These are phyloP conservation scores for Drosophila birchii DNA, from an alignment of 2,888 invertebrate species.

Conservation along the genomic window DNA sequence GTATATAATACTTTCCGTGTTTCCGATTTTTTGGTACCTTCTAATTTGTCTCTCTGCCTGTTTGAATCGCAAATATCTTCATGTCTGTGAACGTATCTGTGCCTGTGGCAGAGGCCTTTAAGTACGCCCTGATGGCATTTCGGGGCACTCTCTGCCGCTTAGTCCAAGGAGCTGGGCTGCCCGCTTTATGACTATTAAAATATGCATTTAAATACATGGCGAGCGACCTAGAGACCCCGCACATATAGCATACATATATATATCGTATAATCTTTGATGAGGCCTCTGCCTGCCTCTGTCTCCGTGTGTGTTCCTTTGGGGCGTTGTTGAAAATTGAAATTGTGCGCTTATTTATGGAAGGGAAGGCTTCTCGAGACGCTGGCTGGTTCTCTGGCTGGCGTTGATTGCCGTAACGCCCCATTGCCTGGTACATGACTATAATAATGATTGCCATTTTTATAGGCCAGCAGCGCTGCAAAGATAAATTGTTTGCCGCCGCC, in stretches of 20 bases:
- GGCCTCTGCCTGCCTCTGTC: constrained; percentile 29
- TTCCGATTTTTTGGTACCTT: accelerated
- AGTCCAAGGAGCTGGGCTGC: constrained; percentile 55
- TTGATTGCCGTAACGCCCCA: constrained; percentile 79
- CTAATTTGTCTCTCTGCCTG: not conserved
- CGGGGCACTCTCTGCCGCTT: constrained; percentile 24
- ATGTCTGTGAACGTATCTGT: constrained; percentile 23
- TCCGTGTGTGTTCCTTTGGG: constrained; percentile 37
- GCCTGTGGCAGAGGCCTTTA: constrained; percentile 57
- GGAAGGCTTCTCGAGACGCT: constrained; percentile 50
- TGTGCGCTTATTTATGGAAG: constrained; percentile 73
- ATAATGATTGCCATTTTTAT: constrained; percentile 77
- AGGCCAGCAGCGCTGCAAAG: constrained; percentile 46
- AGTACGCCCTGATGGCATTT: constrained; percentile 75
- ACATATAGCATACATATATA: constrained; percentile 8
- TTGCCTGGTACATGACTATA: constrained; percentile 78
- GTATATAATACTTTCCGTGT: not conserved
- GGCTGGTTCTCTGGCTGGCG: constrained; percentile 42
- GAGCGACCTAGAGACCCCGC: constrained; percentile 2
- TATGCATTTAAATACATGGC: constrained; percentile 74
- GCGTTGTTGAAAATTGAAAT: constrained; percentile 71
- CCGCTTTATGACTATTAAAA: constrained; percentile 76
- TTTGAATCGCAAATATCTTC: constrained; percentile 18
- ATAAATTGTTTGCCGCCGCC: constrained; percentile 61
- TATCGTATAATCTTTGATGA: constrained; percentile 36